Base-by-base conservation (phyloP, 2,113 vertebrate genomes). In the Phyllostomus discolor region DNA sequence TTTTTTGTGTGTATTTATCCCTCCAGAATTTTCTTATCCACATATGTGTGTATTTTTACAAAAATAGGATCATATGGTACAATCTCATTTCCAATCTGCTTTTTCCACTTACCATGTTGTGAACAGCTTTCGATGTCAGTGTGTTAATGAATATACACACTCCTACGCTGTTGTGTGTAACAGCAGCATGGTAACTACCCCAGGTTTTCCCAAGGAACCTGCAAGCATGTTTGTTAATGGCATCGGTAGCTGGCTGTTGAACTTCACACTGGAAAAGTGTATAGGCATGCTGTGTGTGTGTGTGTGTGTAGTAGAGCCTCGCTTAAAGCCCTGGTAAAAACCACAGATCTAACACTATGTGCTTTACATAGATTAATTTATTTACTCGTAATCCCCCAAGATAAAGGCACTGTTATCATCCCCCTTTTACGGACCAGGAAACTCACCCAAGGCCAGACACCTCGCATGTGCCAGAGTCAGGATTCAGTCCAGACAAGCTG, bases 31-130 rank as follows among this genome's bases (percentile, higher is more conserved):
- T 81, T 83, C 64, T 81, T 64, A 67, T 22, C 78, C 31, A 52
- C 35, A n/a, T 70, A 28, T 75, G 52, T 90, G 75, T 92, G 7
- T 81, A 66, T 66, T 75, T 94, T 94, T 64, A 46, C 12, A 66
- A 88, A 91, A 92, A 41, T 38, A 85, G 59, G 41, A 67, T 94
- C 1, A 1, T 66, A 70, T 93, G 73, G 41, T 81, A 67, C 33
- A 41, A 75, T 88, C n/a, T 91, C 48, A 86, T 67, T 96, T 82
- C 28, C 82, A 95, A 41, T 70, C 90, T 93, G 79, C 38, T 72
- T 91, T 88, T 66, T 76, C 67, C 46, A 41, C 35, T 84, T 41
- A 41, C 50, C 64, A 16, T 43, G 8, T 35, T 48, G 62, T 66
- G n/a, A 93, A 82, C 46, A 78, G 82, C 78, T 95, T 91, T 88